phyloP scores from a whole-genome alignment of 2,113 vertebrate genomes.

The Actinemys pallida region DNA sequence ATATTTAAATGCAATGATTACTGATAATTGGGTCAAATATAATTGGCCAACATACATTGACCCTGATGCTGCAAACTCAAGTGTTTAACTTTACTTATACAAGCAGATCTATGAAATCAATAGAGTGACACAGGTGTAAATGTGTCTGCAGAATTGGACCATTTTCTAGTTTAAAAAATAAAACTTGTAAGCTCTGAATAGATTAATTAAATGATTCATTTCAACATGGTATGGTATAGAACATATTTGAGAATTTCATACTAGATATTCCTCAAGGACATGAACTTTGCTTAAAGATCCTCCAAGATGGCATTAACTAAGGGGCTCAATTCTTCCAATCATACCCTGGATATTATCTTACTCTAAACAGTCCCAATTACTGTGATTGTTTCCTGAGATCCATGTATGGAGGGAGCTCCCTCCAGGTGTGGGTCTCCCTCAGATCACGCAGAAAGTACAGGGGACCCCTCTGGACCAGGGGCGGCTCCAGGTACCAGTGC shows the following conservation, averaged over 20 bases:
- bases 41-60: neutral
- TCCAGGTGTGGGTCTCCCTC: neutral
- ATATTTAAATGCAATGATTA: conserved; percentile 29
- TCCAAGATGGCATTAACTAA: neutral
- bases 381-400: neutral
- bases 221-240: neutral
- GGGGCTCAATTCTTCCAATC: neutral
- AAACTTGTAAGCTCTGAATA: neutral
- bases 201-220: neutral
- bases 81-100: neutral
- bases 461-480: neutral
- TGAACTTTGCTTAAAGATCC: neutral
- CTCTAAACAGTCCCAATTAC: neutral
- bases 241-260: neutral
- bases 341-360: accelerated
- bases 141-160: neutral
- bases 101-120: neutral
- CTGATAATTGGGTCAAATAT: neutral
- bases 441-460: neutral
- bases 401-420: neutral
- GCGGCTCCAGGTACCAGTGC: too few species aligned
- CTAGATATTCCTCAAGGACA: neutral
- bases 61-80: neutral
- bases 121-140: neutral
- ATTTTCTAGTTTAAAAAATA: neutral